Evolutionary conservation across 1,140 invertebrate genomes (phyloP), one percentile per base, ranked within the genome.

Genomic region (Idris sp.): DNA sequence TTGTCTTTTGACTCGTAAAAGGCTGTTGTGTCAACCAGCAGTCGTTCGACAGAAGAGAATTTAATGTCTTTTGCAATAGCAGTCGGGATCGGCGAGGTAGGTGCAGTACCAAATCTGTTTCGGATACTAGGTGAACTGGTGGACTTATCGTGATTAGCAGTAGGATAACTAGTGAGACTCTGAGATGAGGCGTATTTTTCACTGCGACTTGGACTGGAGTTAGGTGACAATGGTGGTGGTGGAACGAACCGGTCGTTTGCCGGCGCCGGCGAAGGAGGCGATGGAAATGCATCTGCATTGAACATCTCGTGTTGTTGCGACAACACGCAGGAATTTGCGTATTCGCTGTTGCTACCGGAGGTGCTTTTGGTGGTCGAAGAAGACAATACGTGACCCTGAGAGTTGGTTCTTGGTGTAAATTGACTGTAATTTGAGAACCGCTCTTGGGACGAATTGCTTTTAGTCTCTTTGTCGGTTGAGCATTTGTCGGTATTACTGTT

Each of bases 231-330:
- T 2, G 86, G 86, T 11, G 86, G 86, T 26, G 85, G 85, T 15
- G 85, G 85, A 9, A 87, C 81, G 71, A 87, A 87, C 3, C 83
- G 78, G 33, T 87, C 85, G 62, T 83, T 83, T 6, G 83, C 79
- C 4, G 86, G 86, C 8, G 85, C 86, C 13, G 86, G 86, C 13
- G 86, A 87, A 2, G 86, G 85, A 19, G 86, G 86, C 9, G 85
- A 87, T 9, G 86, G 86, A 56, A 87, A 87, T 9, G 78, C 84
- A 33, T 87, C 86, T 28, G 83, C 48, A 14, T 80, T 81, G 62
- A 87, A 86, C 6, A 81, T 61, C 8, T 77, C 11, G 38, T 38
- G 74, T 26, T 54, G 78, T 58, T 53, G 62, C 9, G 56, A 61
- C 11, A 79, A 36, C 31, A 81, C 74, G 53, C 71, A 72, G 0